Percentiles rank a stretch among this genome's conserved stretches.
Conservation (phyloP, 2,113 vertebrate species). For the Heterotis niloticus region DNA sequence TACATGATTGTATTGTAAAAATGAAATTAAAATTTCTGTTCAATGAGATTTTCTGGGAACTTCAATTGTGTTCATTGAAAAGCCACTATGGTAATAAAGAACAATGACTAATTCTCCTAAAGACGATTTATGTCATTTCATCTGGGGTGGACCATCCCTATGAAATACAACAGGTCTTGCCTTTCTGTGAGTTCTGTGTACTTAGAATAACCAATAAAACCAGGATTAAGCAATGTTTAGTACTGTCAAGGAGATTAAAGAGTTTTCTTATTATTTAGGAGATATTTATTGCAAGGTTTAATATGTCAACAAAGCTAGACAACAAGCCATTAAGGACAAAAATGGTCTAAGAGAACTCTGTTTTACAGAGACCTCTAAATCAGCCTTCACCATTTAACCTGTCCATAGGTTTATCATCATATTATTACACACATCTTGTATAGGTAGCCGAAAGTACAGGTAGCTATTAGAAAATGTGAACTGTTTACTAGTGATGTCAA, state of each 20-base stretch:
- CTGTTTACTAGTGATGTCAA: too few relatives aligned
- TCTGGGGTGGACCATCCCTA: conserved; percentile 31
- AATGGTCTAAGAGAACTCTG: conserved; percentile 24
- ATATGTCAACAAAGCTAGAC: conserved; percentile 35
- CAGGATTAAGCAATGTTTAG: conserved; percentile 62
- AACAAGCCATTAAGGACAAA: conserved; percentile 48
- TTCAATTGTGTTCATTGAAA: conserved; percentile 53
- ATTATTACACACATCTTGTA: too few relatives aligned
- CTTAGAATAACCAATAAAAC: conserved; percentile 57
- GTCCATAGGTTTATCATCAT: too few relatives aligned
- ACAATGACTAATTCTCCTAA: conserved; percentile 69
- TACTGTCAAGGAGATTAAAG: conserved; percentile 67
- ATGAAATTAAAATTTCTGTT: conserved; percentile 67
- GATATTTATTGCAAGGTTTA: conserved; percentile 45
- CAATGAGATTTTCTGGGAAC: conserved; percentile 68
- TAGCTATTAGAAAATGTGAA: too few relatives aligned
- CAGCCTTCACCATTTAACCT: background rate
- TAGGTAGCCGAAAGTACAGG: too few relatives aligned
- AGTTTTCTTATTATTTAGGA: conserved; percentile 58
- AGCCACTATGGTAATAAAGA: conserved; percentile 61
- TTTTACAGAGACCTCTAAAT: background rate
- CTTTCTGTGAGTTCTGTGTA: conserved; percentile 39
- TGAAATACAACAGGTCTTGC: conserved; percentile 28
- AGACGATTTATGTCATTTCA: conserved; percentile 65
- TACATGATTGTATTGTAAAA: conserved; percentile 60